phyloP scores from a whole-genome alignment of 2,113 vertebrate genomes.

The Colius striatus region DNA sequence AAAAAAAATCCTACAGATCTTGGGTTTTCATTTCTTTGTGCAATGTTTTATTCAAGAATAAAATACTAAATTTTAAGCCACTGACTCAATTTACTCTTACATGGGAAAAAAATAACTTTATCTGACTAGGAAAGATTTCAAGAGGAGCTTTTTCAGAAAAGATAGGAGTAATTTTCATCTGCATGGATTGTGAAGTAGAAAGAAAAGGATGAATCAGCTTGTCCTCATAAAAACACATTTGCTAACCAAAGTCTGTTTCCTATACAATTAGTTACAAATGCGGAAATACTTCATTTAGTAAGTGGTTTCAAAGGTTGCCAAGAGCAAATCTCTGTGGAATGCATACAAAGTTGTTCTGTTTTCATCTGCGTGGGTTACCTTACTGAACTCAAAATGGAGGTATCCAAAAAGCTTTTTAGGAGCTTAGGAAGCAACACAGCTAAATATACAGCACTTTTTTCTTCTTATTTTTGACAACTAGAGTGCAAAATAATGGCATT shows the following conservation, averaged over 20 bases:
- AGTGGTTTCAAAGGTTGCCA: not conserved
- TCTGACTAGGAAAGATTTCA: not conserved
- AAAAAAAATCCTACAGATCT: not conserved
- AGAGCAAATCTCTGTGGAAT: not conserved
- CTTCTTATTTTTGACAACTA: not conserved
- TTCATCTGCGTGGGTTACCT: not conserved
- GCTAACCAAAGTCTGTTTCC: not conserved
- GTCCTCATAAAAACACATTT: constrained; percentile 6
- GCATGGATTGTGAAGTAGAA: constrained; percentile 11
- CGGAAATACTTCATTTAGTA: not conserved
- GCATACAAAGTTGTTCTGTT: not conserved
- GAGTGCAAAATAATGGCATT: not conserved
- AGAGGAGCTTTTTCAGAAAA: not conserved
- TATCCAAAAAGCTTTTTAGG: not conserved
- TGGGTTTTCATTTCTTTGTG: not conserved
- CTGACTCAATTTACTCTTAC: not conserved
- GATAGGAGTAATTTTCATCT: constrained; percentile 1
- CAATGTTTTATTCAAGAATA: not conserved
- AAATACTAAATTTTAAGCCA: not conserved
- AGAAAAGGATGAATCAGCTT: constrained; percentile 34
- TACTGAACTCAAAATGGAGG: not conserved
- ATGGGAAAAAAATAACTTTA: not conserved
- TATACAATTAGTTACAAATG: not conserved
- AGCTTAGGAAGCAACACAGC: not conserved
- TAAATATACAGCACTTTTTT: not conserved